These are phyloP conservation scores for Sisyra terminalis DNA, from an alignment of 2,888 invertebrate species.

Conservation along the genomic window DNA sequence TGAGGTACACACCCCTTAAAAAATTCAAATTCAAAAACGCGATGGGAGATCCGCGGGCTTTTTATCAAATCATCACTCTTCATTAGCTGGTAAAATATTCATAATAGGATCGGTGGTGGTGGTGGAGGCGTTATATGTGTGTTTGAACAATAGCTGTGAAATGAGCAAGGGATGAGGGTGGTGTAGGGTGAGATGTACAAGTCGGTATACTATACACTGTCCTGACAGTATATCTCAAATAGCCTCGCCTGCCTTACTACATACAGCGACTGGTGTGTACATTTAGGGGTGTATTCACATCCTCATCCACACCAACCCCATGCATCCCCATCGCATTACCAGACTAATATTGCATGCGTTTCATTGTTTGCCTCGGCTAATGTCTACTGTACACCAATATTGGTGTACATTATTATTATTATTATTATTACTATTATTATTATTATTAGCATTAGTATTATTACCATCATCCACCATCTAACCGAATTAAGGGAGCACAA, in stretches of 20 bases:
- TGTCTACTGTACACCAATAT: conserved; percentile 4
- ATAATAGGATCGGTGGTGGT: conserved; percentile 4
- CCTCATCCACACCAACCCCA: too few relatives aligned
- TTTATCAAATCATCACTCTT: conserved; percentile 27
- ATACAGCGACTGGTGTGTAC: too few relatives aligned
- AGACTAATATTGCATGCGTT: not conserved
- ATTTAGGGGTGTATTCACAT: too few relatives aligned
- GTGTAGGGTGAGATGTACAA: too few relatives aligned
- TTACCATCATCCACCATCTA: too few relatives aligned
- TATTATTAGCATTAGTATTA: not conserved
- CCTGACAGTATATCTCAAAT: too few relatives aligned
- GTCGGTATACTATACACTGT: too few relatives aligned
- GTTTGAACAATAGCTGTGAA: conserved; percentile 1
- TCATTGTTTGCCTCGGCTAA: not conserved
- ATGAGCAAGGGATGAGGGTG: not conserved
- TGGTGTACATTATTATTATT: not conserved
- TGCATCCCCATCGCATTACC: too few relatives aligned
- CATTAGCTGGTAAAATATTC: conserved; percentile 25
- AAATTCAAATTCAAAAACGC: too few relatives aligned
- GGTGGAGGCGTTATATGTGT: not conserved
- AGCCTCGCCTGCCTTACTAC: too few relatives aligned
- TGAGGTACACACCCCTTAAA: too few relatives aligned
- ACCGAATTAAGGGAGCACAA: too few relatives aligned
- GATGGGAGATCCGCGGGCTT: not conserved
- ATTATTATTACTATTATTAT: not conserved